Evolutionary conservation across 2,888 invertebrate species (phyloP).

Genomic region (Steromphala cineraria): DNA sequence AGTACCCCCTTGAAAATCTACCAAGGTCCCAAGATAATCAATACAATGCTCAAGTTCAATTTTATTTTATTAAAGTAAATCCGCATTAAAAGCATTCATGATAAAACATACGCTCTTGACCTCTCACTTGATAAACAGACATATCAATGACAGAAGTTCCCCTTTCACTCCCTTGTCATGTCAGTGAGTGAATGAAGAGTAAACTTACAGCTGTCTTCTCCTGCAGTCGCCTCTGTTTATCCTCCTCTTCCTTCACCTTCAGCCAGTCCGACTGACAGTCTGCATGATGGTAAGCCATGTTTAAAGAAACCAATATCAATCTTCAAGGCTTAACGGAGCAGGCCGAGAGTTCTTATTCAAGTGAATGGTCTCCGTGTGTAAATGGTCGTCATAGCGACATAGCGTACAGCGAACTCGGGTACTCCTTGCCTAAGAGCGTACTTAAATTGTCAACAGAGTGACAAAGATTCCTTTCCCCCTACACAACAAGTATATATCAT

Average conservation of each 20-base stretch:
- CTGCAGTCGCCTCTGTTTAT: neutral
- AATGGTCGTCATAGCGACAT: neutral
- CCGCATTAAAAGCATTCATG: too few relatives aligned
- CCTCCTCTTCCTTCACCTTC: neutral
- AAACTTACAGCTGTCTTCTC: neutral
- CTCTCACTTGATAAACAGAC: too few relatives aligned
- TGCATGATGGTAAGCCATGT: neutral
- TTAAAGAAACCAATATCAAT: neutral
- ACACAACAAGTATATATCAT: neutral
- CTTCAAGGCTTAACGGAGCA: neutral
- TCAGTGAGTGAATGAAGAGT: too few relatives aligned
- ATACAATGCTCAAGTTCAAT: too few relatives aligned
- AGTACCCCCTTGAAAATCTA: too few relatives aligned
- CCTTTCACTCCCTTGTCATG: too few relatives aligned
- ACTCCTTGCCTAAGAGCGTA: neutral
- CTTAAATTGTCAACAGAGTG: slow-evolving; percentile 2
- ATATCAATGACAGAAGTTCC: too few relatives aligned
- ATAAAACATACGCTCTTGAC: too few relatives aligned
- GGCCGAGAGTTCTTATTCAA: neutral
- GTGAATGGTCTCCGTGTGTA: neutral
- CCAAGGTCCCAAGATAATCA: too few relatives aligned
- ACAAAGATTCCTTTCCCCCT: neutral
- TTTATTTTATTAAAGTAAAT: too few relatives aligned
- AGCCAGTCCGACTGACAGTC: neutral
- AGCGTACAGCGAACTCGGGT: neutral